These are phyloP conservation scores for Crocidura indochinensis DNA, from an alignment of 2,797 vertebrate genomes.

Conservation along the genomic window DNA sequence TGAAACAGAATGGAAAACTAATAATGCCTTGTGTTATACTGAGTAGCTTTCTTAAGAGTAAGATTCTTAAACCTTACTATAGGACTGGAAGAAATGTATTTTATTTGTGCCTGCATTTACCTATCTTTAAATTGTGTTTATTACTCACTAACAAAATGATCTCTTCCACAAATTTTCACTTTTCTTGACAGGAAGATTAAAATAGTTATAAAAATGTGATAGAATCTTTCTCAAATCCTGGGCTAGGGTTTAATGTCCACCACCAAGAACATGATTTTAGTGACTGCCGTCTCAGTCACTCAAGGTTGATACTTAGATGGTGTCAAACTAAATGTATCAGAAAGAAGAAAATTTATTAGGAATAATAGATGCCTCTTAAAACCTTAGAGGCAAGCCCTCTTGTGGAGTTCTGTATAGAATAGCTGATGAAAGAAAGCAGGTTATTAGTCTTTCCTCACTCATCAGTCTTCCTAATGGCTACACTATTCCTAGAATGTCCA, in stretches of 20 bases:
- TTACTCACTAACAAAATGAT: neutral
- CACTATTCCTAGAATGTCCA: neutral
- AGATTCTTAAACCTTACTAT: neutral
- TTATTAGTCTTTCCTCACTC: neutral
- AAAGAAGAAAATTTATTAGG: neutral
- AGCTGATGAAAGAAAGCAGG: neutral
- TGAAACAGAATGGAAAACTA: too few species aligned
- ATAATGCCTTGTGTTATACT: neutral
- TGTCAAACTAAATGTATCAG: neutral
- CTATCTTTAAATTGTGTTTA: neutral
- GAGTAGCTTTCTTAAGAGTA: neutral
- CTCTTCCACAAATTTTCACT: neutral
- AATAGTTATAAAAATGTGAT: neutral
- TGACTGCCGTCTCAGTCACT: neutral
- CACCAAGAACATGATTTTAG: neutral
- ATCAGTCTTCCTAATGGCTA: rapidly evolving
- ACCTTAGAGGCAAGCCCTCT: neutral
- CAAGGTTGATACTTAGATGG: neutral
- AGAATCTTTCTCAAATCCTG: neutral
- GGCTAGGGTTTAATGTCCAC: neutral
- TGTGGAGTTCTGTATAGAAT: neutral
- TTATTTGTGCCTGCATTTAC: neutral
- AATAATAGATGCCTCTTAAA: neutral
- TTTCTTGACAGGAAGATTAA: neutral
- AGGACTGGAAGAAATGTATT: neutral